Conservation (phyloP, 2,888 invertebrate genomes). For the Caenorhabditis sp. region DNA sequence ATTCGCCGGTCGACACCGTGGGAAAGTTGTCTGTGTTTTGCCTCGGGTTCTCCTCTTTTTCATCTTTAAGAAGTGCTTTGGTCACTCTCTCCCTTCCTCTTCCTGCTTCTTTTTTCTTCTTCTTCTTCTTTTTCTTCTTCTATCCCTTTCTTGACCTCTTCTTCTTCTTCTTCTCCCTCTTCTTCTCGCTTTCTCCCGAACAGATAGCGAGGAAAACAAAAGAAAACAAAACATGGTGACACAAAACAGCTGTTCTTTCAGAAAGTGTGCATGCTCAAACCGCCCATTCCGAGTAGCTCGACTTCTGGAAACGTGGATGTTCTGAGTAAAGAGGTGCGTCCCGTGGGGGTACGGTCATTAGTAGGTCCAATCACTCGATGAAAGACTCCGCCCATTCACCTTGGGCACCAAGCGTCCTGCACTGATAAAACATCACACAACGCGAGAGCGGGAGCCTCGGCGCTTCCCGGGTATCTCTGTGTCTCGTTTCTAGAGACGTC, state of each 20-base stretch:
- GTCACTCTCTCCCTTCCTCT: constrained; percentile 40
- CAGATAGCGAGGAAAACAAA: constrained; percentile 22
- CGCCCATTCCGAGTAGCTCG: constrained; percentile 27
- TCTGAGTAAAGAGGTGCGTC: constrained; percentile 36
- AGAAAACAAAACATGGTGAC: background rate
- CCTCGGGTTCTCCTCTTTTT: constrained; percentile 26
- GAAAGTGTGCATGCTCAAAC: constrained; percentile 45
- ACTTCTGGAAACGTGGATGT: constrained; percentile 41
- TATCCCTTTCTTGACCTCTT: constrained; percentile 49
- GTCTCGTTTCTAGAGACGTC: constrained; percentile 15
- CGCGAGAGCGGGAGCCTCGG: constrained; percentile 34
- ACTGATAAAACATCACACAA: constrained; percentile 51
- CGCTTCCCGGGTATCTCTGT: constrained; percentile 32
- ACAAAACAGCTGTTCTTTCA: constrained; percentile 14
- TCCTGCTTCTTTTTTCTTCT: too few relatives aligned
- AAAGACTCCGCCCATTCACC: constrained; percentile 50
- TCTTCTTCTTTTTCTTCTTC: constrained; percentile 29
- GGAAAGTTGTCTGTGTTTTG: constrained; percentile 51
- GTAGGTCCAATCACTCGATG: constrained; percentile 15
- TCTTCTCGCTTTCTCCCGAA: constrained; percentile 31
- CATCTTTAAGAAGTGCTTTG: constrained; percentile 38
- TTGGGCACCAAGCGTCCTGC: constrained; percentile 34
- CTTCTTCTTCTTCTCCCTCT: constrained; percentile 14
- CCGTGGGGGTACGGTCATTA: constrained; percentile 28
- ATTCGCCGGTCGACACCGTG: constrained; percentile 25